Conservation (phyloP, 2,888 invertebrate genomes). For the Euclidia mi region DNA sequence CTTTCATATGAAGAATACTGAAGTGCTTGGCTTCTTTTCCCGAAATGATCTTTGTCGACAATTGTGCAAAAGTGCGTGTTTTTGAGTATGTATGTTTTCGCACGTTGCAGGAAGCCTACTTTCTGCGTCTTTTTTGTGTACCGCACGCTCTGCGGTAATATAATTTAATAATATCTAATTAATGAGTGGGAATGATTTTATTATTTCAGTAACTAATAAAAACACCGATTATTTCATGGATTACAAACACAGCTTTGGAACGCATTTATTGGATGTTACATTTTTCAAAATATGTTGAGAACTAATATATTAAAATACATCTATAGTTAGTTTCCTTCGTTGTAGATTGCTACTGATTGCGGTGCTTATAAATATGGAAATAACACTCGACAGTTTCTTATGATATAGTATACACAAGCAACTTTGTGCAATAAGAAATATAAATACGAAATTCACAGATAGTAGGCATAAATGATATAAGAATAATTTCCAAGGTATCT, state of each 20-base stretch:
- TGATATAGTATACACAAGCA: slow-evolving; percentile 16
- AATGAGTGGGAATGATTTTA: slow-evolving; percentile 40
- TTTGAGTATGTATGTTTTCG: no score
- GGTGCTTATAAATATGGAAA: slow-evolving; percentile 15
- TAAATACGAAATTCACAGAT: slow-evolving; percentile 31
- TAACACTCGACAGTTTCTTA: slow-evolving; percentile 18
- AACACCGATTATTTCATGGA: background rate
- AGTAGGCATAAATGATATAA: slow-evolving; percentile 23
- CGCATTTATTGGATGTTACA: slow-evolving; percentile 30
- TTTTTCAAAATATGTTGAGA: slow-evolving; percentile 10
- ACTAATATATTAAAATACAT: background rate
- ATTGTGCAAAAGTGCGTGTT: no score
- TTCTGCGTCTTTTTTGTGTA: no score
- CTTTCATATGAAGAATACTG: no score
- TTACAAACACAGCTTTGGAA: no score
- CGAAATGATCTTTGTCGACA: no score
- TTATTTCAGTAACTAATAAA: slow-evolving; percentile 4
- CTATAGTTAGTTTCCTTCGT: slow-evolving; percentile 19
- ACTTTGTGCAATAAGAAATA: slow-evolving; percentile 31
- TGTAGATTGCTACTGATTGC: slow-evolving; percentile 21
- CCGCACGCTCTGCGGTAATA: background rate
- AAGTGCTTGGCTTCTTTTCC: no score
- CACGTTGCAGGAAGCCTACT: no score
- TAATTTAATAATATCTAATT: background rate
- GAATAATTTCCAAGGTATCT: slow-evolving; percentile 21